These are phyloP conservation scores for Meta bourneti DNA, from an alignment of 2,888 invertebrate species.

Conservation along the genomic window DNA sequence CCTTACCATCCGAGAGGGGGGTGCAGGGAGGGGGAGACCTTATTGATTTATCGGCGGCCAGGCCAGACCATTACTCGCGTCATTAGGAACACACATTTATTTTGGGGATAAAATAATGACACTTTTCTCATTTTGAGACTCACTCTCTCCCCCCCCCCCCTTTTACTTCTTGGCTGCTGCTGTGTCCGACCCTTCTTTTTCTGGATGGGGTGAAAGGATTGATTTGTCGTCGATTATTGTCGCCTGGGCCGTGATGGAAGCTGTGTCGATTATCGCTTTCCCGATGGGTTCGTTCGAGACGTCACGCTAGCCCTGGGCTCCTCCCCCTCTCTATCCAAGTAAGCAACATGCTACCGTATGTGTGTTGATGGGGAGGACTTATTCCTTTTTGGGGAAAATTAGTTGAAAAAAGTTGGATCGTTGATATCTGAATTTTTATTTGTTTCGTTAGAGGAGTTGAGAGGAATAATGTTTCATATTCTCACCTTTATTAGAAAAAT, in stretches of 20 bases:
- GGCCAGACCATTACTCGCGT: constrained; percentile 74
- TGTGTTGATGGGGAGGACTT: neutral
- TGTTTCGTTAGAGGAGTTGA: neutral
- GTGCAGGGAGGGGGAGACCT: constrained; percentile 4
- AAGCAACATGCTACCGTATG: constrained; percentile 32
- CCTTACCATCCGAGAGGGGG: constrained; percentile 3
- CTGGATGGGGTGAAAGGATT: constrained; percentile 65
- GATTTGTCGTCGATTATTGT: constrained; percentile 76
- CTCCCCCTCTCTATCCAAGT: too few species aligned
- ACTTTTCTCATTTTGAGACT: constrained; percentile 75
- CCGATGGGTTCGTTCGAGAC: constrained; percentile 44
- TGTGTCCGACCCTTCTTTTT: constrained; percentile 4
- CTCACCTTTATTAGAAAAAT: constrained; percentile 13
- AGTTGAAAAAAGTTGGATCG: constrained; percentile 1
- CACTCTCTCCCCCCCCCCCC: neutral
- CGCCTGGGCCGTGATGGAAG: constrained; percentile 66
- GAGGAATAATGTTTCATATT: neutral
- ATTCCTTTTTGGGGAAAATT: constrained; percentile 18
- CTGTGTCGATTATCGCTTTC: constrained; percentile 74
- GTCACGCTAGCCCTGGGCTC: constrained; percentile 42
- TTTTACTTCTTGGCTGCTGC: constrained; percentile 67
- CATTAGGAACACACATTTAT: constrained; percentile 76
- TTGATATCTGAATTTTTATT: neutral
- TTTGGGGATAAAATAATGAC: constrained; percentile 76
- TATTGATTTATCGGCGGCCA: constrained; percentile 75